Conservation (phyloP, 1,140 invertebrate species). For the Papilio dardanus region DNA sequence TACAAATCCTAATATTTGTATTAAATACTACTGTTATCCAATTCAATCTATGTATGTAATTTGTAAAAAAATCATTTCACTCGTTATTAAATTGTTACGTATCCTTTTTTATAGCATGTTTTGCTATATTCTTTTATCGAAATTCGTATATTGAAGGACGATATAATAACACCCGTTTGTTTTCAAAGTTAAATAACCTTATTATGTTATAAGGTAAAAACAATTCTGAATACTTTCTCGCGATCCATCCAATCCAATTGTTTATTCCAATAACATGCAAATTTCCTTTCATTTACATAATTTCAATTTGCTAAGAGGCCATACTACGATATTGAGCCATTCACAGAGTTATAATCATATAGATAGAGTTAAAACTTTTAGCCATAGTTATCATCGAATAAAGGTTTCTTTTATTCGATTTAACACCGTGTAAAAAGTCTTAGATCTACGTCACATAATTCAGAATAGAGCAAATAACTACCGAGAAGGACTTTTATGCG, state of each 20-base stretch:
- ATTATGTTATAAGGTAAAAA: constrained; percentile 11
- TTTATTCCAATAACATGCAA: constrained; percentile 22
- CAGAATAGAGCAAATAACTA: too few species aligned
- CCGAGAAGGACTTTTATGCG: too few species aligned
- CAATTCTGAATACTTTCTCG: constrained; percentile 16
- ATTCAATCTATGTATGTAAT: neutral
- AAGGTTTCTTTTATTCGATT: too few species aligned
- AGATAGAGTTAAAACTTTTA: neutral
- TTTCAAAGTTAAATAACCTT: neutral
- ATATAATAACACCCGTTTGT: neutral
- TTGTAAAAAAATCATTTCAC: too few species aligned
- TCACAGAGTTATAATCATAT: neutral
- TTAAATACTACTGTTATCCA: neutral
- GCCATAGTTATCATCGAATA: too few species aligned
- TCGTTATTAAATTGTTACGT: neutral
- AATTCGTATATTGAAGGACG: neutral
- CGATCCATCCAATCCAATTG: constrained; percentile 21
- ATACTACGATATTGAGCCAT: constrained; percentile 17
- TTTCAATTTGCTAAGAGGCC: constrained; percentile 22
- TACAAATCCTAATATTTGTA: neutral
- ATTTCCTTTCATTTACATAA: constrained; percentile 14
- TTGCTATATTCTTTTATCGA: constrained; percentile 7
- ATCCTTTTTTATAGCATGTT: neutral
- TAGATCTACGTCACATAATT: too few species aligned
- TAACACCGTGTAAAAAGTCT: too few species aligned